Evolutionary conservation across 2,113 vertebrate genomes (phyloP), one percentile per base, ranked within the genome.

Genomic region (Alethe castanea): DNA sequence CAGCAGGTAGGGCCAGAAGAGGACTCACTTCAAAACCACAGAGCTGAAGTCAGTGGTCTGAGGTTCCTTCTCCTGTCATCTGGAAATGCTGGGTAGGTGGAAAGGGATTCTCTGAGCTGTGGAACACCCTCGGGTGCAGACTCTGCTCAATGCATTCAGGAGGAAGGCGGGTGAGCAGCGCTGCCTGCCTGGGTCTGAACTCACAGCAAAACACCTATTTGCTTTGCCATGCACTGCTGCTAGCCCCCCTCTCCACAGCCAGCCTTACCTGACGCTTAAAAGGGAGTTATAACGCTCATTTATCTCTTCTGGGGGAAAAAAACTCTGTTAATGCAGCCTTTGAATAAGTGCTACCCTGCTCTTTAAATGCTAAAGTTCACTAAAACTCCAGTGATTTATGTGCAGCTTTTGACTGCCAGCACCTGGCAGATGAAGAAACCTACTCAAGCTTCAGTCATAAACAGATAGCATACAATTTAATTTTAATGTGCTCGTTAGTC

Each of bases 401-500:
- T 96, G 95, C 95, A 80, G 97, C 94, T 97, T 95, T 97, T 86
- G 97, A 97, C 98, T 98, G 98, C 98, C 97, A 97, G 97, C 98
- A 98, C 98, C 98, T 97, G 97, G 98, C 98, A 99, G 98, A 98
- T 98, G 97, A 97, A 97, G 97, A 98, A 97, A 98, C 98, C 97
- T 97, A 96, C 98, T 98, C 98, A 98, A 97, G 97, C 96, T 98
- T 97, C 98, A 97, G 97, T 98, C 98, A 98, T 98, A 98, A 98
- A 98, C 98, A 98, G 98, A 98, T 98, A 98, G 98, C 97, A 98
- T 98, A 98, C 98, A 97, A 98, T 98, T 98, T 98, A 98, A 97
- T 98, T 98, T 98, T 99, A 98, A 99, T 99, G 98, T 97, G 98
- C 98, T 99, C 98, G 98, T 99, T 98, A 98, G 98, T 97, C 97